Base-by-base conservation (phyloP, 2,113 vertebrate genomes). In the Ictalurus furcatus region DNA sequence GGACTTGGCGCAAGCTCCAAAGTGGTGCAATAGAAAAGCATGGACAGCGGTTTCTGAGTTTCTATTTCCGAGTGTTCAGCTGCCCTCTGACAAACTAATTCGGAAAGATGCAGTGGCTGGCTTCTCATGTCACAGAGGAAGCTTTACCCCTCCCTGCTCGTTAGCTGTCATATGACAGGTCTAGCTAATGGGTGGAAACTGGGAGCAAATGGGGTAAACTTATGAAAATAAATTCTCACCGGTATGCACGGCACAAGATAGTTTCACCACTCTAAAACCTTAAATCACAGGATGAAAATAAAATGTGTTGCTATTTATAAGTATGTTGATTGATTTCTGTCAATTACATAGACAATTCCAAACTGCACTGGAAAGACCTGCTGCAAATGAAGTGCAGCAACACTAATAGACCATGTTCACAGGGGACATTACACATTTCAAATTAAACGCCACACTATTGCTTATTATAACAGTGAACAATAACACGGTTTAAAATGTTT, bases 401-500 rank as follows among this genome's bases (percentile, higher is more conserved):
- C 85, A 69, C 61, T 71, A 67, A 87, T 25, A 37, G 48, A 30
- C 84, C 30, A 23, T 37, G 44, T 69, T 81, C 76, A 25, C n/a
- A 28, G 56, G 63, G 34, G 61, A 56, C 59, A n/a, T n/a, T 54
- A 82, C 9, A 87, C 23, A 52, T 65, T 12, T 78, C 23, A 65
- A 84, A 84, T 88, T 83, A 74, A 89, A 92, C 88, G 61, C 76
- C 85, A 78, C 34, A 67, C 37, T 40, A 83, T 6, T 16, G 86
- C 56, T 79, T 65, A 71, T 81, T 88, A 89, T 88, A 65, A 58
- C 61, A 40, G 63, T 17, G 37, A 58, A 61, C 48, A 69, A 58
- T 56, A 88, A 58, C 61, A 69, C 1, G 90, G 91, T 93, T 69
- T 89, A 25, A 21, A 54, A 40, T 86, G 91, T 94, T 88, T 89